Evolutionary conservation across 2,797 vertebrate genomes (phyloP).

Genomic region (Cephalopachus bancanus): DNA sequence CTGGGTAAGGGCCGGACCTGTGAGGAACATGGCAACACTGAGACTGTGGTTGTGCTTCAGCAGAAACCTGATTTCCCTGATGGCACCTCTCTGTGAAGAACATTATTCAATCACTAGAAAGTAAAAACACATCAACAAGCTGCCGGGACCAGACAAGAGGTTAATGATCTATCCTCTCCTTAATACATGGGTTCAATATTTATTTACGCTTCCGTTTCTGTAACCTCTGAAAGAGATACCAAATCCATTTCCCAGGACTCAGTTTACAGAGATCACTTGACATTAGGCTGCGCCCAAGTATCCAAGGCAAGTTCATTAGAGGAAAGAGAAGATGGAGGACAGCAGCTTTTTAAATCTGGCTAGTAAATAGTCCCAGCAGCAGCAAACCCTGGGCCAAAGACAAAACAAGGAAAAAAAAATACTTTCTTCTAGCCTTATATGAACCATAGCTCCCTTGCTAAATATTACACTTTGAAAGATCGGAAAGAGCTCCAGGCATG

Average conservation of each 20-base stretch:
- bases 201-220: constrained; percentile 58
- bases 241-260: constrained; percentile 66
- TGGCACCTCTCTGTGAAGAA: constrained; percentile 83
- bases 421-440: constrained; percentile 65
- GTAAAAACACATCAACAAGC: constrained; percentile 84
- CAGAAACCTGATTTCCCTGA: constrained; percentile 87
- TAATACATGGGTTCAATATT: constrained; percentile 64
- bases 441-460: constrained; percentile 42
- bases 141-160: constrained; percentile 71
- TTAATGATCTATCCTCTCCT: constrained; percentile 84
- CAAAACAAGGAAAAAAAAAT: constrained; percentile 71
- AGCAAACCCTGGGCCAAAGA: constrained; percentile 68
- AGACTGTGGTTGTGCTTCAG: constrained; percentile 78
- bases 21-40: constrained; percentile 77
- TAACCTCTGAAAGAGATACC: constrained; percentile 72
- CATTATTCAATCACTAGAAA: constrained; percentile 84
- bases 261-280: constrained; percentile 73
- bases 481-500: not conserved
- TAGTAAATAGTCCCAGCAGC: constrained; percentile 65
- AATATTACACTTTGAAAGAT: not conserved
- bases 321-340: constrained; percentile 59
- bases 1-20: constrained; percentile 76
- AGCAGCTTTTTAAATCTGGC: constrained; percentile 78
- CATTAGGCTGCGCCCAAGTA: constrained; percentile 76
- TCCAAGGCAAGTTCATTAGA: constrained; percentile 56